Evolutionary conservation across 2,797 vertebrate genomes (phyloP).

Genomic region (Holocentrus rufus): DNA sequence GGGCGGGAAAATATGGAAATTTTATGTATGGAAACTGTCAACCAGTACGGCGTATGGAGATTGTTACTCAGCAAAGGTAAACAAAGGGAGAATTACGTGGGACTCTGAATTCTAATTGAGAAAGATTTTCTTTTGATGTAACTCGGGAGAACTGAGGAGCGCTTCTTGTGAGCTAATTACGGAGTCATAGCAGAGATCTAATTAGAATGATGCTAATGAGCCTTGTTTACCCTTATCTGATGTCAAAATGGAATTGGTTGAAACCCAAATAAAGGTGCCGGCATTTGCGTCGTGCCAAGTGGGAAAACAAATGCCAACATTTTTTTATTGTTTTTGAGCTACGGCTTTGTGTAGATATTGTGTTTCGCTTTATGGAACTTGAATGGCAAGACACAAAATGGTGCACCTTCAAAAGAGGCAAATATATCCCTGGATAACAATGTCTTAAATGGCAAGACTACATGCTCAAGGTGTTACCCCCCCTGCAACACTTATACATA

Average conservation of each 20-base stretch:
- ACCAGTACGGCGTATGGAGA: slow-evolving; percentile 39
- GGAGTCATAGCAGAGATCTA: slow-evolving; percentile 73
- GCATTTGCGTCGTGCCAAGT: slow-evolving; percentile 50
- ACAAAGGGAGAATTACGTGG: slow-evolving; percentile 75
- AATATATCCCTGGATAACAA: too few species aligned
- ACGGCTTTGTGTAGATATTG: slow-evolving; percentile 15
- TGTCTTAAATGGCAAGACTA: too few species aligned
- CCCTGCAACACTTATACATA: too few species aligned
- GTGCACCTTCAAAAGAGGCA: too few species aligned
- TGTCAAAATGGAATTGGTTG: slow-evolving; percentile 74
- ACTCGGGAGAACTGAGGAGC: slow-evolving; percentile 77
- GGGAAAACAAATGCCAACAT: slow-evolving; percentile 38
- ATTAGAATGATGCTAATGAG: slow-evolving; percentile 84
- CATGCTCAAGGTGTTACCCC: too few species aligned
- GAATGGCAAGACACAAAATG: not conserved
- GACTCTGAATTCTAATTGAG: slow-evolving; percentile 77
- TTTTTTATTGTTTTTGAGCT: slow-evolving; percentile 50
- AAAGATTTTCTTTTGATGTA: slow-evolving; percentile 83
- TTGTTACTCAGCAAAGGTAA: slow-evolving; percentile 70
- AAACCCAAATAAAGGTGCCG: slow-evolving; percentile 67
- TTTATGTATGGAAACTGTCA: slow-evolving; percentile 57
- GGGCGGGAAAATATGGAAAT: slow-evolving; percentile 61
- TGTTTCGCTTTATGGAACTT: slow-evolving; percentile 1
- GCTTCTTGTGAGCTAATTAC: slow-evolving; percentile 79
- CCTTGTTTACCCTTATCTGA: slow-evolving; percentile 79